phyloP scores from a whole-genome alignment of 2,113 vertebrate genomes.

The Syngnathus typhle region DNA sequence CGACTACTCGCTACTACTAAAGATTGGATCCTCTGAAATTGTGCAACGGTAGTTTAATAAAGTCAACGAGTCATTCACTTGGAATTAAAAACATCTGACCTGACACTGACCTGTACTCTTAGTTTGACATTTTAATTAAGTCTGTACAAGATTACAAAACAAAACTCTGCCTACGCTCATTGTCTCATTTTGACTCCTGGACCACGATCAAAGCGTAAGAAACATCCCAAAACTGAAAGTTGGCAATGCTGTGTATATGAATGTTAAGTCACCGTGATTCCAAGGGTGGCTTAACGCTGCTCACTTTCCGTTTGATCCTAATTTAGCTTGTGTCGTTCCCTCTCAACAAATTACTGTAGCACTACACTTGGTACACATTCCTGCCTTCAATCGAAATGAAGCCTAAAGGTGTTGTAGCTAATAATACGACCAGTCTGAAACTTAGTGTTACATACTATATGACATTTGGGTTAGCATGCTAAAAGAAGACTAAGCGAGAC shows the following conservation, averaged over 20 bases:
- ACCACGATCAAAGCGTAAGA: background rate
- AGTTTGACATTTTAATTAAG: conserved; percentile 8
- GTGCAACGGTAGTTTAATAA: background rate
- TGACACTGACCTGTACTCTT: background rate
- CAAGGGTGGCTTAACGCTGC: background rate
- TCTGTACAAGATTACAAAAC: background rate
- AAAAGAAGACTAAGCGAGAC: background rate
- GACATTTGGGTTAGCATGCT: background rate
- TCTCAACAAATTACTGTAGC: background rate
- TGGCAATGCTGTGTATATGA: background rate
- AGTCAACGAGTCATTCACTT: background rate
- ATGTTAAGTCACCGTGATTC: conserved; percentile 3
- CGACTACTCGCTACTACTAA: background rate
- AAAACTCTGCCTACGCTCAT: background rate
- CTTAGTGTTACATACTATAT: background rate
- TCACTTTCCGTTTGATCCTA: conserved; percentile 3
- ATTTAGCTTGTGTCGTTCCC: conserved; percentile 3
- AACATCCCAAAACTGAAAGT: background rate
- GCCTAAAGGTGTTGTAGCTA: background rate
- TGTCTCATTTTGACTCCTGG: background rate
- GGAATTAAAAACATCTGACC: background rate
- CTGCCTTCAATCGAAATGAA: background rate
- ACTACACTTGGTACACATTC: background rate
- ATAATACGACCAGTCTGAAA: background rate
- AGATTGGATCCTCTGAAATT: background rate